Base-by-base conservation (phyloP, 2,113 vertebrate genomes). In the Ceyx margarethae region DNA sequence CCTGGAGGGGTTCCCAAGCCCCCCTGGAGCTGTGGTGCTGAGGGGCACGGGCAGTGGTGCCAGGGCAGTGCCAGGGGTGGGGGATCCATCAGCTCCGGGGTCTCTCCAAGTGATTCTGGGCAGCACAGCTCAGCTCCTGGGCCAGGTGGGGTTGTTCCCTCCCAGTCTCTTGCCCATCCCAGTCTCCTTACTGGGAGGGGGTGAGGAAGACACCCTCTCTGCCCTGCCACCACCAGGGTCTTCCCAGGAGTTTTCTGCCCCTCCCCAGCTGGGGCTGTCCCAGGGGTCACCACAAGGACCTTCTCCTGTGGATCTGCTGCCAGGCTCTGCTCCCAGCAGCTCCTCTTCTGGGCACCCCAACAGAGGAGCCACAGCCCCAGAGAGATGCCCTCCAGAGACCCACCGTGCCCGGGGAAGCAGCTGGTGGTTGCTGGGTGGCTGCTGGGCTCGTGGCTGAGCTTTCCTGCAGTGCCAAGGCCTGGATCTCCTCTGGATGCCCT, bases 361-460 rank as follows among this genome's bases (percentile, higher is more conserved):
- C 40, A 48, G 23, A 25, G 23, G 31, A 45, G 21, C 11, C 26
- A 20, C 31, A 26, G 21, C 43, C 35, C 35, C 67, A 21, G 48
- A 29, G 7, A 11, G 5, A 3, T 3, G 15, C 12, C 31, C 48
- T 18, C 26, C 25, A 56, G 56, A 62, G 31, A 57, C 13, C 26
- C 35, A 13, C 35, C 1, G 7, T 0, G 1, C 50, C 18, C 8
- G 15, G 18, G 16, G 23, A 37, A 65, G 31, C 65, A 10, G 9
- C 26, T 2, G 23, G 13, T 0, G 31, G 18, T 23, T 51, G 11
- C 5, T 33, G 15, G 13, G 13, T 11, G 60, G 26, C 10, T 46
- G 53, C 20, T 33, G 16, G 53, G n/a, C 51, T 14, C 5, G 1
- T 0, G 10, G 33, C 29, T n/a, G 3, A 37, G 37, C 37, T 37